Base-by-base conservation (phyloP, 2,797 vertebrate species). In the Myiotriccus ornatus region DNA sequence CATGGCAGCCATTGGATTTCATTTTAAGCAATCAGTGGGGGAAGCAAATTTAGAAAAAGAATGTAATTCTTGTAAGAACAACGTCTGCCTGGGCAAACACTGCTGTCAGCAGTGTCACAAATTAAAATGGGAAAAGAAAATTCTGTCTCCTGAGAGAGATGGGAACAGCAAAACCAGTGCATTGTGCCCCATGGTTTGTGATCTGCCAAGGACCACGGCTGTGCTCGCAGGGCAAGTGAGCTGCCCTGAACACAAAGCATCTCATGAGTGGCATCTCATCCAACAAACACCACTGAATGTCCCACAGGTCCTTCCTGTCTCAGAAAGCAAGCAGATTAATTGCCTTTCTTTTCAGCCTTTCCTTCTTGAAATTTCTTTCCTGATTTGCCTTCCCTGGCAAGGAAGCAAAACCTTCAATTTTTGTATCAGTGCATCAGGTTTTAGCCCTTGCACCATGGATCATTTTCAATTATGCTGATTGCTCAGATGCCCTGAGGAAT, bases 371-470 rank as follows among this genome's bases (percentile, higher is more conserved):
- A 14, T 34, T 81, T 79, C 53, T 75, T 70, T 64, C 62, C 52
- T 11, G 27, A 35, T 52, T 83, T 76, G 69, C 46, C 32, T 53
- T 55, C 27, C 15, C 14, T 18, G 56, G 18, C 14, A 78, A 64
- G n/a, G 35, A 85, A 82, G 16, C 6, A 41, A 76, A 84, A 50
- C 8, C 32, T 17, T n/a, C 18, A 35, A 7, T 19, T 64, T 87
- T 50, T 2, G 0, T 17, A 69, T 27, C 34, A 24, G 7, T 1
- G 3, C 24, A 18, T n/a, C 0, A 3, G 30, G 15, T 47, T 87
- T 91, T 67, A 19, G 15, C 47, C n/a, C 10, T 62, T 83, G 46
- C 30, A 44, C 27, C 20, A 9, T 2, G 4, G 27, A 44, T 11
- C 20, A 23, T 64, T 89, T 64, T n/a, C 15, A 34, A 0, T 4